These are phyloP conservation scores for Hemibagrus guttatus DNA, from an alignment of 2,797 vertebrate genomes.

Conservation along the genomic window DNA sequence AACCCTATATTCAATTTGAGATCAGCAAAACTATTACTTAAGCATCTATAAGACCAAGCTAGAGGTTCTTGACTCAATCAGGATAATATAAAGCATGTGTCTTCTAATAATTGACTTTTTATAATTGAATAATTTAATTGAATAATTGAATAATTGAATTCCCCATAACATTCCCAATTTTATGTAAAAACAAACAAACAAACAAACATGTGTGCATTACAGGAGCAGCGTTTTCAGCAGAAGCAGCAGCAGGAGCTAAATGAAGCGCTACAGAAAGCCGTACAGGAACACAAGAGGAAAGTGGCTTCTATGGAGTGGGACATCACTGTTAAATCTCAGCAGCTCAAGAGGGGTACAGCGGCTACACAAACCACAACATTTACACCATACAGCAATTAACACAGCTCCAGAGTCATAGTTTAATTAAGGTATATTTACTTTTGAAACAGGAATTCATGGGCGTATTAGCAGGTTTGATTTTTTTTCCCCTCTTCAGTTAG, in stretches of 20 bases:
- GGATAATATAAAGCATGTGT: not conserved
- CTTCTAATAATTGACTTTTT: not conserved
- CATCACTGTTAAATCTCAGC: constrained; percentile 66
- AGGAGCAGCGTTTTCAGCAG: constrained; percentile 72
- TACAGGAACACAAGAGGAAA: constrained; percentile 76
- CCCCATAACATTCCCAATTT: not conserved
- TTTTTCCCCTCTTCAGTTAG: too few relatives aligned
- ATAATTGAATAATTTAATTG: too few relatives aligned
- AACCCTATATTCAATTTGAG: not conserved
- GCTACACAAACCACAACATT: not conserved
- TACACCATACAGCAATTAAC: not conserved
- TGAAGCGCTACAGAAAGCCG: constrained; percentile 66
- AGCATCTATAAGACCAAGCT: not conserved
- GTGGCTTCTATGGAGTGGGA: constrained; percentile 69
- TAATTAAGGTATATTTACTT: not conserved
- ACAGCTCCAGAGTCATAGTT: not conserved
- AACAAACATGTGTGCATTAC: not conserved
- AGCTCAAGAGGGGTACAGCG: constrained; percentile 69
- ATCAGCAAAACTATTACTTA: not conserved
- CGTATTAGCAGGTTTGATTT: not conserved
- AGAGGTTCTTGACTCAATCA: not conserved
- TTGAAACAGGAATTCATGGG: not conserved
- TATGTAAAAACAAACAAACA: not conserved
- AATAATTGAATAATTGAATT: too few relatives aligned
- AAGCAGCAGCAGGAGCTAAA: constrained; percentile 75